Percentiles rank a stretch among this genome's conserved stretches.
These are phyloP conservation scores for Mesitornis unicolor DNA, from an alignment of 2,113 vertebrate species.

Conservation along the genomic window DNA sequence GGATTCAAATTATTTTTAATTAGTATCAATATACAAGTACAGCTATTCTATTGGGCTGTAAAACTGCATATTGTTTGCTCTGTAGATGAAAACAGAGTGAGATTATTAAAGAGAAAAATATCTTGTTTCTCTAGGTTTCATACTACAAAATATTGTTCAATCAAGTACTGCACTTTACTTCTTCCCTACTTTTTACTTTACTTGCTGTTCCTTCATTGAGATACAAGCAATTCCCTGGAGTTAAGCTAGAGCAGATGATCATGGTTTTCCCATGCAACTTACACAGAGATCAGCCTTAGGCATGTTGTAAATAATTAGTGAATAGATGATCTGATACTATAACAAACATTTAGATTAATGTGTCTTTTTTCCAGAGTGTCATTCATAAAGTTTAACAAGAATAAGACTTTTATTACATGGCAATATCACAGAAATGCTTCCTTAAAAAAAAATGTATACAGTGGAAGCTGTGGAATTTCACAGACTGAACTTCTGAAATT, in stretches of 20 bases:
- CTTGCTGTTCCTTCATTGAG: background rate
- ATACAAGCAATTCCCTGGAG: background rate
- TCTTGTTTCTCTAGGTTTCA: background rate
- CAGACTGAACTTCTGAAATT: background rate
- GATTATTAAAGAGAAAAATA: background rate
- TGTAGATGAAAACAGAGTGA: background rate
- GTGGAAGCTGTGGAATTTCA: background rate
- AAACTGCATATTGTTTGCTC: background rate
- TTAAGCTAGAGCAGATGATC: background rate
- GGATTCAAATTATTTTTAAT: background rate
- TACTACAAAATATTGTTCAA: background rate
- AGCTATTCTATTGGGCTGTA: background rate
- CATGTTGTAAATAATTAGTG: background rate
- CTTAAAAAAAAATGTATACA: background rate
- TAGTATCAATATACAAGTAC: background rate
- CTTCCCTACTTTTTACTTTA: background rate
- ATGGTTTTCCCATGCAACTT: background rate
- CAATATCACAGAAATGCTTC: background rate
- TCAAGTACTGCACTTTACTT: background rate
- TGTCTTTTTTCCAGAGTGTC: background rate
- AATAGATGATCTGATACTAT: background rate
- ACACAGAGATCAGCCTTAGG: background rate
- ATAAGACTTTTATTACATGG: background rate
- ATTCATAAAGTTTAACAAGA: conserved; percentile 2
- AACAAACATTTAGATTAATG: background rate